Conservation (phyloP, 2,888 invertebrate genomes). For the Alsophila aescularia region DNA sequence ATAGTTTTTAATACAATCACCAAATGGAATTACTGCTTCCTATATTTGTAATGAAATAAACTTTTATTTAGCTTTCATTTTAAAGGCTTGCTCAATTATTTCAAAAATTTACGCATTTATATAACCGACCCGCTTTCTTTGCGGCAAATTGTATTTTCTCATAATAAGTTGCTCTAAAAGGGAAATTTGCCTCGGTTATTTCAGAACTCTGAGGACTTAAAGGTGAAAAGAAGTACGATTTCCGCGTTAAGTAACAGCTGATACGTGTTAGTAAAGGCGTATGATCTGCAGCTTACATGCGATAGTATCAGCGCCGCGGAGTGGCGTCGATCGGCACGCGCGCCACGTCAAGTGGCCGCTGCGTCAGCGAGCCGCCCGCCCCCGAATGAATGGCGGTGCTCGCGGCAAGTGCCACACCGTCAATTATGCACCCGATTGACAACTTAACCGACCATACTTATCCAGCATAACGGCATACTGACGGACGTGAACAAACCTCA, state of each 20-base stretch:
- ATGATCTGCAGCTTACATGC: constrained; percentile 34
- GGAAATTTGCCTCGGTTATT: too few species aligned
- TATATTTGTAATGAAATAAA: too few species aligned
- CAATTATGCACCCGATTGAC: constrained; percentile 72
- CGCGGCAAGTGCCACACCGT: constrained; percentile 64
- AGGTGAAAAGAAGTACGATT: constrained; percentile 2
- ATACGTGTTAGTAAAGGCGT: constrained; percentile 11
- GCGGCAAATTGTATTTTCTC: too few species aligned
- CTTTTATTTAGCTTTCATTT: too few species aligned
- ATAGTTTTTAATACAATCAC: too few species aligned
- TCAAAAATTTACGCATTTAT: too few species aligned
- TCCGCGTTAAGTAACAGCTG: constrained; percentile 8
- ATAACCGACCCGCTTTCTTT: too few species aligned
- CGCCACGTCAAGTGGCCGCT: constrained; percentile 68
- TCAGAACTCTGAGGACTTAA: not conserved
- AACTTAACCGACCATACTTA: constrained; percentile 59
- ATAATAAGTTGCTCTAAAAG: too few species aligned
- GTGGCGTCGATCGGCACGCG: constrained; percentile 80
- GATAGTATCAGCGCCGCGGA: constrained; percentile 65
- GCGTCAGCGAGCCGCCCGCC: constrained; percentile 60
- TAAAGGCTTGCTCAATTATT: too few species aligned
- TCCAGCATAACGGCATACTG: not conserved
- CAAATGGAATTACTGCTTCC: too few species aligned
- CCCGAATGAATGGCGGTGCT: constrained; percentile 54
- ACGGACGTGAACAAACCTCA: not conserved